These are phyloP conservation scores for Echiichthys vipera DNA, from an alignment of 2,797 vertebrate species.

Conservation along the genomic window DNA sequence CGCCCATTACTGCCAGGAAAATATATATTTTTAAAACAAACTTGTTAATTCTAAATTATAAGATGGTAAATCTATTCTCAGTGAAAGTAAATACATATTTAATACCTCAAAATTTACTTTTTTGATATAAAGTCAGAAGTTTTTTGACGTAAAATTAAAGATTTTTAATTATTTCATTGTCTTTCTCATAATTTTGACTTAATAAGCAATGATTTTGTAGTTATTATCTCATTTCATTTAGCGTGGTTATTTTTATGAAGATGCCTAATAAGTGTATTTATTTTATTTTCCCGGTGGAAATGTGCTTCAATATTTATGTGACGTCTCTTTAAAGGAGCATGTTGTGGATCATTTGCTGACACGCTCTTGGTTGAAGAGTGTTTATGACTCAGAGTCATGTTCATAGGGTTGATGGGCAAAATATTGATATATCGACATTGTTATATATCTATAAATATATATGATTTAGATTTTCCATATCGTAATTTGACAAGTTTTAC, in stretches of 20 bases:
- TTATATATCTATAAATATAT: not conserved
- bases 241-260: not conserved
- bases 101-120: not conserved
- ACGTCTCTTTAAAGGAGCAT: not conserved
- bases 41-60: not conserved
- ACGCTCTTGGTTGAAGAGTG: not conserved
- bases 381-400: not conserved
- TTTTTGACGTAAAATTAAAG: too few species aligned
- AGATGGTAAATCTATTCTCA: not conserved
- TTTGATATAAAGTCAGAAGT: not conserved
- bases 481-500: too few species aligned
- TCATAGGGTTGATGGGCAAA: not conserved
- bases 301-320: not conserved
- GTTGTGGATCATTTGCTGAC: not conserved
- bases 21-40: not conserved
- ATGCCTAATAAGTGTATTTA: not conserved
- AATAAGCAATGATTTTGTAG: not conserved
- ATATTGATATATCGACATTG: not conserved
- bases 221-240: not conserved
- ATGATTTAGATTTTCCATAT: not conserved
- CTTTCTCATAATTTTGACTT: not conserved
- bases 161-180: not conserved
- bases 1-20: not conserved
- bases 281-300: not conserved
- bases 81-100: not conserved